These are phyloP conservation scores for Pseudopodoces humilis DNA, from an alignment of 2,113 vertebrate genomes.

Conservation along the genomic window DNA sequence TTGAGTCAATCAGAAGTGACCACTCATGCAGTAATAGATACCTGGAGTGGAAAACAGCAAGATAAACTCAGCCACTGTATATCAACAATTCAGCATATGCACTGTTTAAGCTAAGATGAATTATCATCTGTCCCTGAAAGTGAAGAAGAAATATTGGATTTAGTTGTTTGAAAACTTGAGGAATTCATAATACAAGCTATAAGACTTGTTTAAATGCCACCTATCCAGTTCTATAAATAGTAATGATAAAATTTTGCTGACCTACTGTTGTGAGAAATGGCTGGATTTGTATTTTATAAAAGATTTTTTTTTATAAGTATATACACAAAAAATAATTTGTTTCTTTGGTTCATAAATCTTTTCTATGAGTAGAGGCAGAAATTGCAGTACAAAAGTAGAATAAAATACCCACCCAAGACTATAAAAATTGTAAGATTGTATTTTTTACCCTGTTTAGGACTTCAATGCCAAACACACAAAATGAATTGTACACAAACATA, in stretches of 20 bases:
- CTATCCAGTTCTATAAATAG: not conserved
- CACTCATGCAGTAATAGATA: not conserved
- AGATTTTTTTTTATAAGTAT: not conserved
- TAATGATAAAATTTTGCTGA: not conserved
- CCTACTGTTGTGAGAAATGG: not conserved
- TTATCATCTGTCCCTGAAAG: not conserved
- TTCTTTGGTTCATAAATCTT: not conserved
- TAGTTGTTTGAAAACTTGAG: not conserved
- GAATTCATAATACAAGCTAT: not conserved
- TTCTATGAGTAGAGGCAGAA: not conserved
- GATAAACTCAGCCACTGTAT: not conserved
- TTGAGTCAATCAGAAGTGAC: not conserved
- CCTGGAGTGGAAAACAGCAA: not conserved
- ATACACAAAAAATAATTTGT: not conserved
- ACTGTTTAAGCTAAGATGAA: not conserved
- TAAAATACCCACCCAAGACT: accelerated
- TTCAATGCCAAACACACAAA: not conserved
- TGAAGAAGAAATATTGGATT: not conserved
- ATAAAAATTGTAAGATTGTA: not conserved
- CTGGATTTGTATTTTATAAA: not conserved
- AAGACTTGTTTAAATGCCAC: not conserved
- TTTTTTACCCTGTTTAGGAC: not conserved
- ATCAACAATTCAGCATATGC: not conserved
- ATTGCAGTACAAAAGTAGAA: not conserved
- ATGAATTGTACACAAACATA: not conserved